Evolutionary conservation across 2,888 invertebrate genomes (phyloP), one percentile per base, ranked within the genome.

Genomic region (Spodoptera exigua): DNA sequence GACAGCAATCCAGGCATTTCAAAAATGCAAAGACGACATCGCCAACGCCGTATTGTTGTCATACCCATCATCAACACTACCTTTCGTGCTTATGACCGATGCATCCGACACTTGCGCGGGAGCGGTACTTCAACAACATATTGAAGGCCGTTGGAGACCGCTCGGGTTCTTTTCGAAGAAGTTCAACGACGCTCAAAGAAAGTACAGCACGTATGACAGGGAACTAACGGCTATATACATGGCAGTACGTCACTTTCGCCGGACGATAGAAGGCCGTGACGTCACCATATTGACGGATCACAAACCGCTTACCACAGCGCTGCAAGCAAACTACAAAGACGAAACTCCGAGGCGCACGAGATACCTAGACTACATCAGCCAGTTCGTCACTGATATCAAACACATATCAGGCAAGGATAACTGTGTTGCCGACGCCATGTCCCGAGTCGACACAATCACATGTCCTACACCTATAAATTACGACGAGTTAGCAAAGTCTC

Each of bases 21-120:
- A 41, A 2, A 21, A 64, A 12, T 60, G 53, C 18, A 61, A 57
- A 32, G 16, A 11, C 4, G 27, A 37, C 17, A 35, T 58, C 43
- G 18, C 54, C 43, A 12, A 35, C 7, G 44, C 49, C 5, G 39
- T 43, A 7, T 36, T 44, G 9, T 36, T 65, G 16, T 61, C 32
- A 0, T 41, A 58, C 27, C 57, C 61, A 32, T 14, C 44, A 1
- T n/a, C 11, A 1, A 32, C 49, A 2, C 39, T 18, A 1, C 13
- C 52, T 2, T 36, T 65, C 27, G 48, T 61, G 0, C 11, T 56
- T 7, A 64, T 56, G 64, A 39, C 47, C 11, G 51, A 65, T 44
- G 57, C 57, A 2, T 58, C 53, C 3, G 41, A 52, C 16, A 39
- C 53, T 10, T 48, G n/a, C n/a, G n/a, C n/a, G n/a, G n/a, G n/a